Evolutionary conservation across 1,140 invertebrate genomes (phyloP).

Genomic region (Nautilus pompilius): DNA sequence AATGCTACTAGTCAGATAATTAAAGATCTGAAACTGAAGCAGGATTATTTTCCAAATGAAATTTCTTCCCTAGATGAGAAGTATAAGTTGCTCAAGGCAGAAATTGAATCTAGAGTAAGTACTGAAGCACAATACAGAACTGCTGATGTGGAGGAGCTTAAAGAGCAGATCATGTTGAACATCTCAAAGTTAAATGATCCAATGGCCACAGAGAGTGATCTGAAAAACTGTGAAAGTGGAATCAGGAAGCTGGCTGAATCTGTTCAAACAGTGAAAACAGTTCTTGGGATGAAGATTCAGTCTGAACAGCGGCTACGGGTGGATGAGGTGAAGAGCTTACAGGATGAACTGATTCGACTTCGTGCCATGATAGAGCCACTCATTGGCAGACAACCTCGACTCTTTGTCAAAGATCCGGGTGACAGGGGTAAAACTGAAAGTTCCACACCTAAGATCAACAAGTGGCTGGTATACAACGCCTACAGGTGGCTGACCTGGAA

Average conservation of each 20-base stretch:
- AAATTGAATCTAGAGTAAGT: constrained; percentile 36
- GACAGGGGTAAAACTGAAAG: background rate
- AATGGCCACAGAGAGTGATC: too few relatives aligned
- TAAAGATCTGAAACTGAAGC: constrained; percentile 31
- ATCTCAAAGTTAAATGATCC: too few relatives aligned
- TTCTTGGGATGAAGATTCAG: constrained; percentile 55
- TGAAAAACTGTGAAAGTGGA: too few relatives aligned
- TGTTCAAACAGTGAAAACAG: constrained; percentile 53
- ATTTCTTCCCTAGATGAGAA: constrained; percentile 47
- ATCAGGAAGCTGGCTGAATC: constrained; percentile 51
- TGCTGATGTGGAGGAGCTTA: too few relatives aligned
- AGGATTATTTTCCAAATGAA: constrained; percentile 44
- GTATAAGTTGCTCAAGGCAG: constrained; percentile 42
- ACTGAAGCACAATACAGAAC: constrained; percentile 42
- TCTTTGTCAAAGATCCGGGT: background rate
- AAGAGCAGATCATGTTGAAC: too few relatives aligned
- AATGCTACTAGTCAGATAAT: constrained; percentile 42
- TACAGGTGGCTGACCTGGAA: too few relatives aligned
- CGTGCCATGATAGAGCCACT: background rate
- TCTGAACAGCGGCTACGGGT: constrained; percentile 49
- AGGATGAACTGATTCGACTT: background rate
- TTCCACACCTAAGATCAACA: background rate
- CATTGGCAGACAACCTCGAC: background rate
- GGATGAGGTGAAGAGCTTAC: background rate
- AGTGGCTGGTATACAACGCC: background rate